Conservation (phyloP, 2,888 invertebrate species). For the Argynnis bischoffii region DNA sequence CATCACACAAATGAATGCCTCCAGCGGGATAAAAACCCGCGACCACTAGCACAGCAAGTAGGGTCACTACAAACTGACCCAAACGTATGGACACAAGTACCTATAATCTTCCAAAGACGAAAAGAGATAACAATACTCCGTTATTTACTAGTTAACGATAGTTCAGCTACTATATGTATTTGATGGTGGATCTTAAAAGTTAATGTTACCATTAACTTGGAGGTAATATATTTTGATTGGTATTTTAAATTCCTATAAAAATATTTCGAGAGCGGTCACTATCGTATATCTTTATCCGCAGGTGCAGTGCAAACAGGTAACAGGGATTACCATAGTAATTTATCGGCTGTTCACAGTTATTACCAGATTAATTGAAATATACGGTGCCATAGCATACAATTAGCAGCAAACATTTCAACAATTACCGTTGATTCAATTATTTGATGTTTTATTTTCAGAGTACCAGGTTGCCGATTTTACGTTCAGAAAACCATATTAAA, state of each 20-base stretch:
- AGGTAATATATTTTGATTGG: background rate
- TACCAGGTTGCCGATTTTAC: conserved; percentile 9
- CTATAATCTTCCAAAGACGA: too few species aligned
- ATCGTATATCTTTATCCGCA: conserved; percentile 30
- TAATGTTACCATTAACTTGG: background rate
- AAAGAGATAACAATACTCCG: too few species aligned
- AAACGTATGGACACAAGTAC: too few species aligned
- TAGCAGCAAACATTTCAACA: conserved; percentile 40
- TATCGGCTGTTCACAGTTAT: conserved; percentile 39
- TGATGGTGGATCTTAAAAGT: background rate
- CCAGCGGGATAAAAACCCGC: too few species aligned
- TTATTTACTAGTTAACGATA: too few species aligned
- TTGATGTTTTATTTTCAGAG: conserved; percentile 24
- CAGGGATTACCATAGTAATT: conserved; percentile 36
- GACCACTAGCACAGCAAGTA: too few species aligned
- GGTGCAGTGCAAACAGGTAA: conserved; percentile 32
- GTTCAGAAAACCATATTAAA: background rate
- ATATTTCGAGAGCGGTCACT: background rate
- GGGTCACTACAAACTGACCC: too few species aligned
- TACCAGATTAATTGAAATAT: conserved; percentile 43
- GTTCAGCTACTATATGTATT: background rate
- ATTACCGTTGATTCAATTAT: conserved; percentile 40
- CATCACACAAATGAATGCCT: too few species aligned
- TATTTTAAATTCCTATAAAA: conserved; percentile 9
- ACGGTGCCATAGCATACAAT: conserved; percentile 41